phyloP scores from a whole-genome alignment of 2,113 vertebrate genomes.

The Siniperca knerii region DNA sequence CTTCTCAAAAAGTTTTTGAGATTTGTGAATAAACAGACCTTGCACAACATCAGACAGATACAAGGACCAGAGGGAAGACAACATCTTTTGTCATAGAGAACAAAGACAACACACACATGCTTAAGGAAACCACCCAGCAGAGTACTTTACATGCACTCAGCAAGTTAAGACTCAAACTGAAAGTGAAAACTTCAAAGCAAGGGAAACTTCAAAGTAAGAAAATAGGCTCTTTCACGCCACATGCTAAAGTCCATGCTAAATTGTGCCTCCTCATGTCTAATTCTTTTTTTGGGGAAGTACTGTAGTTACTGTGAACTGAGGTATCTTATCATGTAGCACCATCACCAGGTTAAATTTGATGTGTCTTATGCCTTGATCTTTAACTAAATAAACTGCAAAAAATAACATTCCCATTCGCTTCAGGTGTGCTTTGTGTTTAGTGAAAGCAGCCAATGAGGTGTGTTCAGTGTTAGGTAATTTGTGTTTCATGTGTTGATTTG shows the following conservation, averaged over 20 bases:
- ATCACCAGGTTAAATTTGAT: too few relatives aligned
- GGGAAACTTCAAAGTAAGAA: constrained; percentile 19
- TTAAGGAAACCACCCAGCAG: constrained; percentile 29
- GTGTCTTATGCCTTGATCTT: too few relatives aligned
- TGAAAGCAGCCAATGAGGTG: too few relatives aligned
- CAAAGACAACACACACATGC: constrained; percentile 18
- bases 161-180: constrained; percentile 16
- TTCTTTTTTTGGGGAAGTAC: neutral
- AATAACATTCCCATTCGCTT: too few relatives aligned
- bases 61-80: neutral
- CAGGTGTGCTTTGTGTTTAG: too few relatives aligned
- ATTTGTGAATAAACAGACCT: neutral
- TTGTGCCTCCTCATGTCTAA: constrained; percentile 6
- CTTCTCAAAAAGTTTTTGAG: neutral
- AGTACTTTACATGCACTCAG: constrained; percentile 25
- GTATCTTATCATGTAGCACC: too few relatives aligned
- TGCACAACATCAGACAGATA: constrained; percentile 7
- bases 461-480: too few relatives aligned
- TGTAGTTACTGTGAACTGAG: neutral
- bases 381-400: too few relatives aligned
- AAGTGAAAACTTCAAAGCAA: constrained; percentile 47
- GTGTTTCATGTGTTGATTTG: too few relatives aligned
- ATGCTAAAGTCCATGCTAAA: constrained; percentile 5
- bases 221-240: neutral
- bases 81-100: constrained; percentile 22